Evolutionary conservation across 2,113 vertebrate species (phyloP).

Genomic region (Heliornis fulica): DNA sequence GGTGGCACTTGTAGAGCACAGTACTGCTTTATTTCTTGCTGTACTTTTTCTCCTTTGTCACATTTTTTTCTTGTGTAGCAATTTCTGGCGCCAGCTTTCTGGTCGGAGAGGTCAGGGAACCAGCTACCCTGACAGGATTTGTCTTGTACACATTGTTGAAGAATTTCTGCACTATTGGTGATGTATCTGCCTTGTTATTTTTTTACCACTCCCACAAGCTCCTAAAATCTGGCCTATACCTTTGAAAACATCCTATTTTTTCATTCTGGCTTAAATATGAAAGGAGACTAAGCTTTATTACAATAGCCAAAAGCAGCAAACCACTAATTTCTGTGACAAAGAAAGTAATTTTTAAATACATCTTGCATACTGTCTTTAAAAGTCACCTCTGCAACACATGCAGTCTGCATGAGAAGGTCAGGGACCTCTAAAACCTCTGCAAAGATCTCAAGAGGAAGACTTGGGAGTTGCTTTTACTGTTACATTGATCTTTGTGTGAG

Average conservation of each 20-base stretch:
- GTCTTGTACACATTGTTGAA: neutral
- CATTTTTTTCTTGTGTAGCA: fast-evolving
- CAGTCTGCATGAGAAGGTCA: neutral
- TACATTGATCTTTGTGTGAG: neutral
- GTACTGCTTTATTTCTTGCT: neutral
- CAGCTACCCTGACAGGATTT: neutral
- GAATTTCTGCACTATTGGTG: neutral
- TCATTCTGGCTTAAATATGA: neutral
- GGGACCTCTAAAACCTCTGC: neutral
- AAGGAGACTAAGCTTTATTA: neutral
- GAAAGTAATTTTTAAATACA: neutral
- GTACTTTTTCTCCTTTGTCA: neutral
- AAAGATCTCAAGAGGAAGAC: neutral
- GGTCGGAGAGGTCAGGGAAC: neutral
- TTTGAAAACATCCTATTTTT: neutral
- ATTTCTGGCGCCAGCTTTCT: neutral
- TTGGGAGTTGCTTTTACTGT: neutral
- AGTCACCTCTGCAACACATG: neutral
- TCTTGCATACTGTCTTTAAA: neutral
- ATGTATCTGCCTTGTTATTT: neutral
- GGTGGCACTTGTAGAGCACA: neutral
- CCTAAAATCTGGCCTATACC: neutral
- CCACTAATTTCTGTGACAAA: neutral
- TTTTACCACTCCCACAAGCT: neutral
- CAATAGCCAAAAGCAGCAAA: neutral